Evolutionary conservation across 1,140 invertebrate genomes (phyloP).

Genomic region (Scaptomyza hsui): DNA sequence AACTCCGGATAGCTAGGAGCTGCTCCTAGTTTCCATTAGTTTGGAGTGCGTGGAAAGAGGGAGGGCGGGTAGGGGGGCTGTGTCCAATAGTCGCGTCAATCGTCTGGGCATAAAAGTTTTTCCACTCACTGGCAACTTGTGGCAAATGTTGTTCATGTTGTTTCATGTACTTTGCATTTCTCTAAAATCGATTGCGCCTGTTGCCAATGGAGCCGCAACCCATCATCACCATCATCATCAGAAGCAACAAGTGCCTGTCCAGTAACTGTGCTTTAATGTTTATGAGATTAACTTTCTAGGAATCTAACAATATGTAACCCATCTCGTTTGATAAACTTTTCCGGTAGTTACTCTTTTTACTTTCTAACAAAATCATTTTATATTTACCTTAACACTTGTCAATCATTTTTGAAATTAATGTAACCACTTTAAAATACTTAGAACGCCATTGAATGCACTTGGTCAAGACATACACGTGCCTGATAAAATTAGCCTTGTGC

Average conservation of each 20-base stretch:
- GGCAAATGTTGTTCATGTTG: constrained; percentile 15
- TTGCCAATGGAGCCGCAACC: constrained; percentile 6
- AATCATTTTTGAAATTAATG: no score
- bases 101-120: constrained; percentile 28
- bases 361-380: no score
- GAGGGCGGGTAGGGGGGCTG: background rate
- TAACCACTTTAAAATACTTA: no score
- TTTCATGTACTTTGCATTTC: constrained; percentile 1
- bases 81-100: constrained; percentile 19
- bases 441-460: no score
- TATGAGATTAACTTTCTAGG: background rate
- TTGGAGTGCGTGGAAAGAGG: background rate
- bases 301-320: background rate
- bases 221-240: background rate
- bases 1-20: background rate
- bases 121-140: constrained; percentile 20
- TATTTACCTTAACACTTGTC: no score
- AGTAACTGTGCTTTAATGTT: no score
- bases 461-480: no score
- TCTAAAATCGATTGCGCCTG: constrained; percentile 29
- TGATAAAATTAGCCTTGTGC: no score
- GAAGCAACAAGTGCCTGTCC: constrained; percentile 10
- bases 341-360: no score
- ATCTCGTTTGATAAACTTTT: no score
- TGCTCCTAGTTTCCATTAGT: background rate